Evolutionary conservation across 1,140 invertebrate species (phyloP).

Genomic region (Pristionchus pacificus): DNA sequence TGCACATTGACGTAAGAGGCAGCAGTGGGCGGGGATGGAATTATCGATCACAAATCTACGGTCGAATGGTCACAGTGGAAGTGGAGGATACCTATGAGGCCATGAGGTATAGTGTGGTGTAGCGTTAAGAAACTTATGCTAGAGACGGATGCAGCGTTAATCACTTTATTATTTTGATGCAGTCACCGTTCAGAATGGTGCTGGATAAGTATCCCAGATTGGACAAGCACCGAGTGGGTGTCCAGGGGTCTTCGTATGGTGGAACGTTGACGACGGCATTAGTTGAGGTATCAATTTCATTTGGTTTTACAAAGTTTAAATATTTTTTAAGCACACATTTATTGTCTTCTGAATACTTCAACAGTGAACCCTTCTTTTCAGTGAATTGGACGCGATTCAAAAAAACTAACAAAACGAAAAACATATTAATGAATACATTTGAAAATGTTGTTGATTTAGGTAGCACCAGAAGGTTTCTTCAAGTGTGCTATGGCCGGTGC

Average conservation of each 20-base stretch:
- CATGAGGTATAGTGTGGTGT: too few relatives aligned
- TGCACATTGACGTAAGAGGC: slow-evolving; percentile 53
- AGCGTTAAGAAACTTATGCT: too few relatives aligned
- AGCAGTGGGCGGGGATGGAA: slow-evolving; percentile 46
- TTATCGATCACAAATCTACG: slow-evolving; percentile 47
- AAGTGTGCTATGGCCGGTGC: slow-evolving; percentile 51
- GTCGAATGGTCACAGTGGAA: slow-evolving; percentile 53
- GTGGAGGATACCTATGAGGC: slow-evolving; percentile 55
- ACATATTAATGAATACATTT: neutral
- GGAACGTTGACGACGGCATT: slow-evolving; percentile 47
- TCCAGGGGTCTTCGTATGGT: slow-evolving; percentile 56
- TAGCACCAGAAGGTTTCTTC: slow-evolving; percentile 45
- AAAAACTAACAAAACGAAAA: too few relatives aligned
- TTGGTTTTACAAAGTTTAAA: too few relatives aligned
- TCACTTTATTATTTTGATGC: neutral
- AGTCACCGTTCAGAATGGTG: slow-evolving; percentile 6
- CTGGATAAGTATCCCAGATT: slow-evolving; percentile 38
- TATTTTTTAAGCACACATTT: too few relatives aligned
- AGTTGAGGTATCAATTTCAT: slow-evolving; percentile 24
- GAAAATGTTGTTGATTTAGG: slow-evolving; percentile 3
- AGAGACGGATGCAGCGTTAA: too few relatives aligned
- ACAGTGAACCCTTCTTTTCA: too few relatives aligned
- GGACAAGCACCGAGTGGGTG: slow-evolving; percentile 42
- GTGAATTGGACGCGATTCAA: too few relatives aligned
- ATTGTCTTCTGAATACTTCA: too few relatives aligned